Percentiles rank a stretch among this genome's conserved stretches.
These are phyloP conservation scores for Riparia riparia DNA, from an alignment of 2,113 vertebrate genomes.

Conservation along the genomic window DNA sequence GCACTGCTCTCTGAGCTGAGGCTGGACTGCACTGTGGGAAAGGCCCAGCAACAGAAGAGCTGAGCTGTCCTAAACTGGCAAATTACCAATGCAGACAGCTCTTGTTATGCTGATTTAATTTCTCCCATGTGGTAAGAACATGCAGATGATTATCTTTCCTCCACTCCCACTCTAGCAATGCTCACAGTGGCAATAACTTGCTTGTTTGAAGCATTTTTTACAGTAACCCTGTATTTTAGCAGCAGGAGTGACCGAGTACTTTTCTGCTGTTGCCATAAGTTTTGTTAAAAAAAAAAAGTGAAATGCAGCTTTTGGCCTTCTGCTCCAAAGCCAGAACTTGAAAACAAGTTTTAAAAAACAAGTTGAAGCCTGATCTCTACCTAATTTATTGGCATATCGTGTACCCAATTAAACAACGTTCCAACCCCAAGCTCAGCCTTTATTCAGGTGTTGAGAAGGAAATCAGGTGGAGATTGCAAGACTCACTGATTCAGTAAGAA, in stretches of 20 bases:
- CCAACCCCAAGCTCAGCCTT: neutral
- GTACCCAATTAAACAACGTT: neutral
- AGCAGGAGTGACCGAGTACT: neutral
- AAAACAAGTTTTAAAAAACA: neutral
- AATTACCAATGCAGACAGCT: neutral
- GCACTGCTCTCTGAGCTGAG: neutral
- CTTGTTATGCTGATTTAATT: constrained; percentile 43
- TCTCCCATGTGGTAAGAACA: constrained; percentile 34
- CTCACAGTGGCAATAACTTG: neutral
- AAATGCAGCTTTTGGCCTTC: constrained; percentile 16
- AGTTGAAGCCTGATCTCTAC: neutral
- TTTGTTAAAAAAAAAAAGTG: neutral
- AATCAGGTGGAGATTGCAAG: neutral
- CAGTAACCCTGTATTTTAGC: neutral
- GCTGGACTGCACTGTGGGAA: neutral
- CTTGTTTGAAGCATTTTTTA: neutral
- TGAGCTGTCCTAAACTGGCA: neutral
- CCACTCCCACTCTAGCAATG: constrained; percentile 40
- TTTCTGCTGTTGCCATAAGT: neutral
- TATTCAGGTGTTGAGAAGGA: neutral
- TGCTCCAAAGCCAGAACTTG: neutral
- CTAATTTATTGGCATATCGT: neutral
- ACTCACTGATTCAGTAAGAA: neutral
- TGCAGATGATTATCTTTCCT: constrained; percentile 36
- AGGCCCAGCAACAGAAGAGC: neutral